Evolutionary conservation across 1,140 invertebrate genomes (phyloP).

Genomic region (Drosophila chauvacae): DNA sequence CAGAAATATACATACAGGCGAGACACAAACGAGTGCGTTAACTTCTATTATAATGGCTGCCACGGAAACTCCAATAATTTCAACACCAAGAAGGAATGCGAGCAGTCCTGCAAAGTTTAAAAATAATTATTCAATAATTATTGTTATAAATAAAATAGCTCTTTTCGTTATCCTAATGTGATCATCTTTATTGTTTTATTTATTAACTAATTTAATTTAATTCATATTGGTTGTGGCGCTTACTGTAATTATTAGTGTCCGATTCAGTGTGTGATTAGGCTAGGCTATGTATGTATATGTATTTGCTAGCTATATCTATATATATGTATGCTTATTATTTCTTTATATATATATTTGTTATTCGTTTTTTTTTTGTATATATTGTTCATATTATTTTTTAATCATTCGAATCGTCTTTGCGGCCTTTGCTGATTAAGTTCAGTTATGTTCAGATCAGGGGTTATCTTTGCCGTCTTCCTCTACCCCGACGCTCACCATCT

Average conservation of each 20-base stretch:
- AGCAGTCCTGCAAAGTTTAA: slow-evolving; percentile 85
- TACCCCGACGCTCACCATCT: slow-evolving; percentile 1
- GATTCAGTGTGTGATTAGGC: slow-evolving; percentile 46
- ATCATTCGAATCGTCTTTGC: slow-evolving; percentile 38
- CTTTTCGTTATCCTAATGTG: slow-evolving; percentile 48
- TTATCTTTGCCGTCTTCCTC: slow-evolving; percentile 16
- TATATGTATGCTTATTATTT: slow-evolving; percentile 14
- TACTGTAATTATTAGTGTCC: slow-evolving; percentile 52
- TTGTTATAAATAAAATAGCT: slow-evolving; percentile 25
- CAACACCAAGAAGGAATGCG: slow-evolving; percentile 87
- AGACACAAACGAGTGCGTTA: slow-evolving; percentile 55
- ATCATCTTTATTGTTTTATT: slow-evolving; percentile 70
- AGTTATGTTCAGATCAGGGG: slow-evolving; percentile 16
- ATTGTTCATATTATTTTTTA: slow-evolving; percentile 50
- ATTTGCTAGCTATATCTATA: slow-evolving; percentile 35
- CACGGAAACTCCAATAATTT: slow-evolving; percentile 93
- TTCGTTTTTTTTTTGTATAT: slow-evolving; percentile 36
- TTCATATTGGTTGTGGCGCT: slow-evolving; percentile 52
- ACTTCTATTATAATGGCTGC: slow-evolving; percentile 92
- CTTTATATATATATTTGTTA: slow-evolving; percentile 17
- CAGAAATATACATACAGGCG: slow-evolving; percentile 50
- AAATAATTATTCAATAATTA: background rate
- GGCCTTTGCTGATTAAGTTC: slow-evolving; percentile 25
- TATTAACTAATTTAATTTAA: slow-evolving; percentile 65
- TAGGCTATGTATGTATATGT: slow-evolving; percentile 27